Evolutionary conservation across 1,140 invertebrate species (phyloP).

Genomic region (Drosophila lowei): DNA sequence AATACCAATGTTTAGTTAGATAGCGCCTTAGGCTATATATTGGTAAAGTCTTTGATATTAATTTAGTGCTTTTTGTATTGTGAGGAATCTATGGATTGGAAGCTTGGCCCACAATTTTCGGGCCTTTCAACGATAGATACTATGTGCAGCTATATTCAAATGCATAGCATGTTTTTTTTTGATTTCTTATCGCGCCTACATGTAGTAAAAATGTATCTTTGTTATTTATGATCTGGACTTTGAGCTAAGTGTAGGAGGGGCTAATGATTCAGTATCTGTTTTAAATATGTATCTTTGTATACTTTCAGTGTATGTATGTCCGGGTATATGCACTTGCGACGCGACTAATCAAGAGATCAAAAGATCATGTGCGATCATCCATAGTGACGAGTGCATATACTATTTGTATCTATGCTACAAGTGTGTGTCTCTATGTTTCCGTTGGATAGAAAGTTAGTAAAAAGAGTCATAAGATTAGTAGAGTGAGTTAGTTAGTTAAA

Average conservation of each 20-base stretch:
- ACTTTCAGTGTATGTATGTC: conserved; percentile 34
- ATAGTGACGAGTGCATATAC: conserved; percentile 49
- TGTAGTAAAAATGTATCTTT: conserved; percentile 54
- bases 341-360: conserved; percentile 15
- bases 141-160: conserved; percentile 4
- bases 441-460: conserved; percentile 56
- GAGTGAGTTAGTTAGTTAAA: conserved; percentile 42
- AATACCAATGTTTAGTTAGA: conserved; percentile 68
- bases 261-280: conserved; percentile 34
- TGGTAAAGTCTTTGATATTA: conserved; percentile 80
- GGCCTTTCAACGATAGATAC: conserved; percentile 6
- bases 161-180: not conserved
- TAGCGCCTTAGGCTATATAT: conserved; percentile 50
- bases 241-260: conserved; percentile 6
- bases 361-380: conserved; percentile 18
- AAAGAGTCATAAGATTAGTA: conserved; percentile 52
- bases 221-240: conserved; percentile 42
- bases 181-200: conserved; percentile 44
- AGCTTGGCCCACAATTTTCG: conserved; percentile 19
- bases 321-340: conserved; percentile 45
- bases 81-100: conserved; percentile 82
- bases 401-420: conserved; percentile 37
- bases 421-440: conserved; percentile 57
- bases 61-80: conserved; percentile 83
- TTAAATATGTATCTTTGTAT: conserved; percentile 41